Base-by-base conservation (phyloP, 2,797 vertebrate species). In the Enteromius thamalakanensis region DNA sequence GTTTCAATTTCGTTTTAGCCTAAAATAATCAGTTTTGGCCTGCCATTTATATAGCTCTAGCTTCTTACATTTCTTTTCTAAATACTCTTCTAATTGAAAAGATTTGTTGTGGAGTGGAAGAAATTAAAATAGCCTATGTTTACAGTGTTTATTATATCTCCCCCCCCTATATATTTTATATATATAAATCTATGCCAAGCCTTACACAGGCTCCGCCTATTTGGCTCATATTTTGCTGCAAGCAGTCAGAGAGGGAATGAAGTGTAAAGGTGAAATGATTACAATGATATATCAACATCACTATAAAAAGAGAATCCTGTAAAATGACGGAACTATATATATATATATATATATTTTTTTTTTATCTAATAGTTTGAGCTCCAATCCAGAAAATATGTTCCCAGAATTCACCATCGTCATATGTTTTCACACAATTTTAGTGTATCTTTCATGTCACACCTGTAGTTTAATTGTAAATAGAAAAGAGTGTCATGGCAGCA, bases 401-500 rank as follows among this genome's bases (percentile, higher is more conserved):
- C 15, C 55, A 62, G 9, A 64, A 23, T 42, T 51, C 23, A 45
- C 45, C 3, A 42, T 11, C 0, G 8, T 81, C 11, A 49, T 51
- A 47, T 34, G 17, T 81, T 11, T 69, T 71, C 49, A 23, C 42
- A 60, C 14, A 60, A 10, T 37, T 72, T 83, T 40, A 75, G 21
- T 79, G 80, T 45, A 21, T 51, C 12, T 1, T 68, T 79, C 80
- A 69, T 40, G 58, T 32, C 15, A 79, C 42, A 69, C 15, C 45
- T 83, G 79, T 51, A 64, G 49, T 84, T 79, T 80, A 14, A 78
- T 85, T 91, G 90, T 86, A 90, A 88, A 87, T 82, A 84, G 70
- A 84, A 89, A 88, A 90, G 9, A 90, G 55, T 79, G 21, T 81
- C 90, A 91, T 88, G 84, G 84, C 75, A 77, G 83, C 82, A 88